Percentiles rank a stretch among this genome's conserved stretches.
phyloP scores from a whole-genome alignment of 2,113 vertebrate genomes.

The Hylia prasina region DNA sequence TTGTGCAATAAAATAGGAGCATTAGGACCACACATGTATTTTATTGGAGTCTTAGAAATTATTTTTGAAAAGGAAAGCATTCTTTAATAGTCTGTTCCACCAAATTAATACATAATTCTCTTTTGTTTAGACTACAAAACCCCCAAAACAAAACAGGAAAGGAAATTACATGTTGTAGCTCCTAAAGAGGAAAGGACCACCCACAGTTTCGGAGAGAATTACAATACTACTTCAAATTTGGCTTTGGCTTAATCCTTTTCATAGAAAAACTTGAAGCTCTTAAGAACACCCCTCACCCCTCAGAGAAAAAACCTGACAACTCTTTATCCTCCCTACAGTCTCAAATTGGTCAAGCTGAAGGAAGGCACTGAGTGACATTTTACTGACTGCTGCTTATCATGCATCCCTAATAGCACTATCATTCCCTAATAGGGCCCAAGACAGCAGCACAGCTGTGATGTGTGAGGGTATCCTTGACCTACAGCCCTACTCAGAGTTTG shows the following conservation, averaged over 20 bases:
- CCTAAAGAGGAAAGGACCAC: slow-evolving; percentile 11
- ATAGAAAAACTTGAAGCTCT: background rate
- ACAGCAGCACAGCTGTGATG: background rate
- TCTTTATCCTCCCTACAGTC: background rate
- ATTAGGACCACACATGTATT: slow-evolving; percentile 2
- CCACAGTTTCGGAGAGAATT: background rate
- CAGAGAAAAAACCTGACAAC: background rate
- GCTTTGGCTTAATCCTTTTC: background rate
- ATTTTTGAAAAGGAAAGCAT: background rate
- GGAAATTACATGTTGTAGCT: background rate
- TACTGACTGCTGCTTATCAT: background rate
- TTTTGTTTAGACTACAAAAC: background rate
- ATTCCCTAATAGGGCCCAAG: background rate
- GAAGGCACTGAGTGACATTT: background rate
- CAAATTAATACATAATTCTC: slow-evolving; percentile 2
- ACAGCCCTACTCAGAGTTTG: background rate
- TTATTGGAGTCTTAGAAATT: background rate
- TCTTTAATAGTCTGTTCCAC: background rate
- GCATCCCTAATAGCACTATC: background rate
- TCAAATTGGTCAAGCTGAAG: background rate
- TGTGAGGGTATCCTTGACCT: background rate
- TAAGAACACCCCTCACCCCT: background rate
- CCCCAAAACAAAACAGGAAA: background rate
- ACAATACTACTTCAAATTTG: background rate
- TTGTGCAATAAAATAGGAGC: slow-evolving; percentile 31